phyloP scores from a whole-genome alignment of 2,888 invertebrate genomes.

The Tillus elongatus region DNA sequence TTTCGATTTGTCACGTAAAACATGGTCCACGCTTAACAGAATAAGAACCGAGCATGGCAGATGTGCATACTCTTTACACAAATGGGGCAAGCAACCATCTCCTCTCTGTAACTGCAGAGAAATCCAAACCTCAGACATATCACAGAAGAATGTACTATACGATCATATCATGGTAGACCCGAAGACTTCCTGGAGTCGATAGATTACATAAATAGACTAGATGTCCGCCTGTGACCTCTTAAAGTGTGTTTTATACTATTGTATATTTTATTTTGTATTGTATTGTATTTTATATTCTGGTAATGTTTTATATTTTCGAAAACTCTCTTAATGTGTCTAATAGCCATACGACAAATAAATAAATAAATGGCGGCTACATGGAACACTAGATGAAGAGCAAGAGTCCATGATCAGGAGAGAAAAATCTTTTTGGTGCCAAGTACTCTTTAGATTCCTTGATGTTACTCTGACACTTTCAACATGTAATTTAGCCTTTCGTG shows the following conservation, averaged over 20 bases:
- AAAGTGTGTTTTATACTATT: too few relatives aligned
- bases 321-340: too few relatives aligned
- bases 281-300: too few relatives aligned
- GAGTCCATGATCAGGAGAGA: conserved; percentile 11
- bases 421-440: too few relatives aligned
- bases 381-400: conserved; percentile 12
- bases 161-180: conserved; percentile 8
- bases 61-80: conserved; percentile 15
- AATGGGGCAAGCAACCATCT: conserved; percentile 15
- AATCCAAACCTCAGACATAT: conserved; percentile 10
- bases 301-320: too few relatives aligned
- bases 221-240: too few relatives aligned
- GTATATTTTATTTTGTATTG: too few relatives aligned
- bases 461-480: conserved; percentile 13
- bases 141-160: conserved; percentile 9
- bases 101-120: conserved; percentile 13
- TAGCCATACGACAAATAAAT: too few relatives aligned
- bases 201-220: too few relatives aligned
- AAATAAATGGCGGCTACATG: conserved; percentile 8
- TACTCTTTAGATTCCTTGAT: too few relatives aligned
- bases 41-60: conserved; percentile 13
- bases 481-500: conserved; percentile 9
- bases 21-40: conserved; percentile 14
- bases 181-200: conserved; percentile 10
- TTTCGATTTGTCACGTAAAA: conserved; percentile 14